These are phyloP conservation scores for Hylia prasina DNA, from an alignment of 2,113 vertebrate genomes.

Conservation along the genomic window DNA sequence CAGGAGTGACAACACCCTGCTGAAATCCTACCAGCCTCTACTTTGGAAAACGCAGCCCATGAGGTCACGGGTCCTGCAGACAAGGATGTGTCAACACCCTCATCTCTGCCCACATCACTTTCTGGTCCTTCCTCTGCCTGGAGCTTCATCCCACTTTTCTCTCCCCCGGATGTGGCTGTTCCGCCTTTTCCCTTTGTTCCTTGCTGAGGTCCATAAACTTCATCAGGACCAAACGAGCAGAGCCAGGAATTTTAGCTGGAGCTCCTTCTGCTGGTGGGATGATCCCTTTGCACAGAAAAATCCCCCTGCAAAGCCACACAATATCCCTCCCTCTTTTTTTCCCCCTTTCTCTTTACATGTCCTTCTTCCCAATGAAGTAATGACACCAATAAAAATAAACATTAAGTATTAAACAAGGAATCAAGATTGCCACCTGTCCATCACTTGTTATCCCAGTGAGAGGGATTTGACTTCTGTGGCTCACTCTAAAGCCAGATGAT, in stretches of 20 bases:
- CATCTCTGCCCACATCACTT: background rate
- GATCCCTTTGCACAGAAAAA: background rate
- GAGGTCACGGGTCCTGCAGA: background rate
- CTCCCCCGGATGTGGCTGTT: background rate
- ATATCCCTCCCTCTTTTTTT: accelerated
- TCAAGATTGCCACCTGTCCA: too few species aligned
- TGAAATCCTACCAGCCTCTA: background rate
- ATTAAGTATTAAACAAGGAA: background rate
- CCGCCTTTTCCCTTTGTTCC: background rate
- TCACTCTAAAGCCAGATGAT: background rate
- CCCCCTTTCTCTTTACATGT: accelerated
- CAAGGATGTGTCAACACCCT: background rate
- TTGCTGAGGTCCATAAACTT: background rate
- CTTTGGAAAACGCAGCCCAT: background rate
- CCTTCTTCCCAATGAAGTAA: background rate
- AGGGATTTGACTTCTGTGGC: accelerated
- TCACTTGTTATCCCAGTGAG: background rate
- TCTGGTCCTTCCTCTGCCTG: background rate
- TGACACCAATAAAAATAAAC: background rate
- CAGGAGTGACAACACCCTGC: background rate
- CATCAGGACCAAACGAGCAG: background rate
- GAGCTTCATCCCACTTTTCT: background rate
- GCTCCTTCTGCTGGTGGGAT: conserved; percentile 46
- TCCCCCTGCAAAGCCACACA: background rate
- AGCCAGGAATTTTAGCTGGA: background rate